Base-by-base conservation (phyloP, 2,888 invertebrate genomes). In the Xiphydria camelus region DNA sequence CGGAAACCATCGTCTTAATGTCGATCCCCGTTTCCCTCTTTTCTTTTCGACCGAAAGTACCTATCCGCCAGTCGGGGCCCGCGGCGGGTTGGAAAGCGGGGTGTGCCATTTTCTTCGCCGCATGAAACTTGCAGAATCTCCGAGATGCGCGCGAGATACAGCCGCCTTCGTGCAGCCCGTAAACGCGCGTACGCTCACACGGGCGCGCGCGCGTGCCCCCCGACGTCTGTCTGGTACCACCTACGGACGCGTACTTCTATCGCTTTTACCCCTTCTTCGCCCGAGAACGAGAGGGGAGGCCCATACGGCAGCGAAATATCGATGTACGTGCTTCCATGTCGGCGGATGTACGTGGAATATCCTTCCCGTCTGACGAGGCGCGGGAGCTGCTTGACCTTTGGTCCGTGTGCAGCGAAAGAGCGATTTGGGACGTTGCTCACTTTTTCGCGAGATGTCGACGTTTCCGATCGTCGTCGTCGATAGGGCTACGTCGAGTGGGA, bases 81-180 rank as follows among this genome's bases (percentile, higher is more conserved):
- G n/a, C n/a, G n/a, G n/a, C n/a, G n/a, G n/a, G n/a, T n/a, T n/a
- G n/a, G n/a, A n/a, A n/a, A n/a, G n/a, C n/a, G n/a, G n/a, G n/a
- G n/a, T n/a, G n/a, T 51, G 62, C 66, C 64, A 66, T 67, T 59
- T 67, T 66, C 59, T 42, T 32, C 44, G 46, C 52, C 52, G 53
- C 65, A 66, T 67, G 55, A 67, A 67, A 67, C 37, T 67, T 67
- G 64, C 66, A 67, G 54, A 51, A 53, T 51, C 55, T 57, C 40
- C 33, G 36, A 47, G 44, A 38, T 47, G 41, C 43, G 46, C 49
- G 26, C 23, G 23, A n/a, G 23, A 23, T n/a, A n/a, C n/a, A 23
- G 23, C 23, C n/a, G n/a, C n/a, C n/a, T n/a, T n/a, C n/a, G n/a
- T n/a, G n/a, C n/a, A n/a, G n/a, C n/a, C n/a, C n/a, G n/a, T n/a